Conservation (phyloP, 30 jellyfish, hydroid and myxozoan species). For the Phacellophora camtschatica region DNA sequence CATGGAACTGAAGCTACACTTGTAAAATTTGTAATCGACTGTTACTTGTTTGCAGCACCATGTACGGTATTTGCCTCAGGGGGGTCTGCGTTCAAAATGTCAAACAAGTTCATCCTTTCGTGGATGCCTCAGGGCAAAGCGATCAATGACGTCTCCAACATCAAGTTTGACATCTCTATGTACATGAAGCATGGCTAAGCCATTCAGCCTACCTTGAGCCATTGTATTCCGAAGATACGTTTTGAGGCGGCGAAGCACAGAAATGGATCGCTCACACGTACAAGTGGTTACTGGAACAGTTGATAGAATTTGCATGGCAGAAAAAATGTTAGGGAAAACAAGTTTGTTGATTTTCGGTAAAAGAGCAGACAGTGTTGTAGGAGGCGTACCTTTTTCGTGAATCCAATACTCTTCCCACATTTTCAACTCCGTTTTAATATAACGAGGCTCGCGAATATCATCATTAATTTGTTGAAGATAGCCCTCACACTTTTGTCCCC, state of each 20-base stretch:
- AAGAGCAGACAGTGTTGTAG: neutral
- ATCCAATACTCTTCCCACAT: conserved; percentile 8
- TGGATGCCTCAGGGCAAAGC: too few relatives aligned
- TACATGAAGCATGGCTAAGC: neutral
- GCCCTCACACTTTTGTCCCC: too few relatives aligned
- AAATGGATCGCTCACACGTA: conserved; percentile 6
- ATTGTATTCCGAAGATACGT: neutral
- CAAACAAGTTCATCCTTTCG: too few relatives aligned
- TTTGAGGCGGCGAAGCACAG: neutral
- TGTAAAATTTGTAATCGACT: too few relatives aligned
- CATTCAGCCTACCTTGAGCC: neutral
- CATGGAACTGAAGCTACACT: too few relatives aligned
- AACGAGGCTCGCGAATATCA: neutral
- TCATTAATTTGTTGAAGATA: too few relatives aligned
- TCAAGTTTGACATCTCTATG: conserved; percentile 13
- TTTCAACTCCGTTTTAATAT: neutral
- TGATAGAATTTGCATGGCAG: neutral
- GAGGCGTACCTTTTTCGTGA: neutral
- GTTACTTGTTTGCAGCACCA: too few relatives aligned
- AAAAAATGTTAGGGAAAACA: neutral
- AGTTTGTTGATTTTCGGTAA: neutral
- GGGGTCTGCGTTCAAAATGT: too few relatives aligned
- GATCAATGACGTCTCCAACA: too few relatives aligned
- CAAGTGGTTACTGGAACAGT: conserved; percentile 3
- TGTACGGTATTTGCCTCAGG: too few relatives aligned